Conservation (phyloP, 2,113 vertebrate genomes). For the Ascaphus truei region DNA sequence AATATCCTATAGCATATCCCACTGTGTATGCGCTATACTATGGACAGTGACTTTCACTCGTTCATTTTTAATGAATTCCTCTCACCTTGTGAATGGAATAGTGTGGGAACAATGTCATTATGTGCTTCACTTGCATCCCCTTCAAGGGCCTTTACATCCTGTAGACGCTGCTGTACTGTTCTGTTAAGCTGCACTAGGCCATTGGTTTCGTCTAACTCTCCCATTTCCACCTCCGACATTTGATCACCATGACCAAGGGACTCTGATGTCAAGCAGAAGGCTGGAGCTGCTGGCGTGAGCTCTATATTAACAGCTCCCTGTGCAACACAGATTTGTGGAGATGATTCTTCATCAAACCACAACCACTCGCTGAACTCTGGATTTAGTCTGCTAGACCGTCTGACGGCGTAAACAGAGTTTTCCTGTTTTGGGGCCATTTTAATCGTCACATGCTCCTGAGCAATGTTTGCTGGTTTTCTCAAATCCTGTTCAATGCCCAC, state of each 20-base stretch:
- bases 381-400: slow-evolving; percentile 88
- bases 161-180: too few relatives aligned
- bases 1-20: too few relatives aligned
- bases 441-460: fast-evolving
- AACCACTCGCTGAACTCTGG: slow-evolving; percentile 65
- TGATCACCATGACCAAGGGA: slow-evolving; percentile 44
- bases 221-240: slow-evolving; percentile 50
- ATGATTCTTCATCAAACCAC: slow-evolving; percentile 41
- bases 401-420: slow-evolving; percentile 65
- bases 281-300: slow-evolving; percentile 11
- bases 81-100: background rate
- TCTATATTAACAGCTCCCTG: background rate
- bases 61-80: too few relatives aligned
- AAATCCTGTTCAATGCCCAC: slow-evolving; percentile 38
- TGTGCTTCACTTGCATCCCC: slow-evolving; percentile 5
- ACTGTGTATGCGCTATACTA: too few relatives aligned
- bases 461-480: background rate
- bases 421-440: slow-evolving; percentile 54
- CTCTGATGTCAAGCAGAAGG: background rate
- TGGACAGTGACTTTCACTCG: too few relatives aligned
- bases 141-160: background rate
- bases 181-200: background rate
- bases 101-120: background rate
- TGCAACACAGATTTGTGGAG: fast-evolving
- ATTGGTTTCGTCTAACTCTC: slow-evolving; percentile 5